These are phyloP conservation scores for Mythimna lalbum DNA, from an alignment of 2,888 invertebrate genomes.

Conservation along the genomic window DNA sequence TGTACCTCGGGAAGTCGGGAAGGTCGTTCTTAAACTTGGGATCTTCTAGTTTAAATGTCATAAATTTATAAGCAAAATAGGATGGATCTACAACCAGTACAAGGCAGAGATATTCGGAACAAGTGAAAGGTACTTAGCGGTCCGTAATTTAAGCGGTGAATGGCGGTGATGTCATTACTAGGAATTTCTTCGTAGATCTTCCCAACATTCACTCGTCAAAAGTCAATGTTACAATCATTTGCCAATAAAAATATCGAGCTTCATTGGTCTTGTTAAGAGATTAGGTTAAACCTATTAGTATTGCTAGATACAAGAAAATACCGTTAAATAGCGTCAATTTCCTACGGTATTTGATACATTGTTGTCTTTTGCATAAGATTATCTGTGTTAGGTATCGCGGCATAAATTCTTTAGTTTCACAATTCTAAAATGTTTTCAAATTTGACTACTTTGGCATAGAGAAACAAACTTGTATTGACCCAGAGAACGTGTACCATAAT, in stretches of 20 bases:
- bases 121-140: slow-evolving; percentile 47
- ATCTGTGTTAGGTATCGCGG: slow-evolving; percentile 9
- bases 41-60: neutral
- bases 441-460: neutral
- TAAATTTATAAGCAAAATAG: neutral
- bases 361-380: slow-evolving; percentile 41
- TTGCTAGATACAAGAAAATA: slow-evolving; percentile 36
- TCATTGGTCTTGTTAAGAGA: slow-evolving; percentile 22
- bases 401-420: neutral
- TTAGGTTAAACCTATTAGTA: slow-evolving; percentile 44
- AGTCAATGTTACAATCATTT: slow-evolving; percentile 26
- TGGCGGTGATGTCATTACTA: slow-evolving; percentile 28
- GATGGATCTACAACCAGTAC: slow-evolving; percentile 2
- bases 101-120: slow-evolving; percentile 18
- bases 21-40: neutral
- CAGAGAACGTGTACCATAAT: slow-evolving; percentile 20
- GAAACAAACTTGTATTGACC: slow-evolving; percentile 15
- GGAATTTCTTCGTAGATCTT: slow-evolving; percentile 32
- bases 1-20: too few relatives aligned
- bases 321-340: slow-evolving; percentile 58
- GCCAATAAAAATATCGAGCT: slow-evolving; percentile 42
- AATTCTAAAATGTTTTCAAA: neutral
- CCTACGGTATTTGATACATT: slow-evolving; percentile 41
- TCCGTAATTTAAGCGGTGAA: slow-evolving; percentile 29
- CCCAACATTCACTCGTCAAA: slow-evolving; percentile 31